A percentile compares a stretch with the other conserved stretches of the same genome.
Conservation (phyloP, 2,113 vertebrate species). For the Antechinus stuartii region DNA sequence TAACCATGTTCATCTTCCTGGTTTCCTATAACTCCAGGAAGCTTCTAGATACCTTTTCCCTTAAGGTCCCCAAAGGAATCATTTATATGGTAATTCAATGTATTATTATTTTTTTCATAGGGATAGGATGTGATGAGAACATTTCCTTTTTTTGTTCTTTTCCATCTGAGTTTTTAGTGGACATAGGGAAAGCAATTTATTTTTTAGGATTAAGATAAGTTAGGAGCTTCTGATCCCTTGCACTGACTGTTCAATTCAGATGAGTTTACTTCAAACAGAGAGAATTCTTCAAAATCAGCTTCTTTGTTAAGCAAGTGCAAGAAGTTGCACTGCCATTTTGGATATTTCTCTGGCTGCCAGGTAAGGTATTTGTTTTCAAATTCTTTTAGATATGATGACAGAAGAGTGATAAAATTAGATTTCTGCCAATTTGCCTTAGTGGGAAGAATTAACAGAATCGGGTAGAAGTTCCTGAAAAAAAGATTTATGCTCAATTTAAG, state of each 20-base stretch:
- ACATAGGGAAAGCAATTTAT: not conserved
- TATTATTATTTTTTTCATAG: not conserved
- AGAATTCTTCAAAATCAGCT: not conserved
- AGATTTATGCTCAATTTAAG: not conserved
- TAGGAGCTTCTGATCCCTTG: not conserved
- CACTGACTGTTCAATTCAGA: not conserved
- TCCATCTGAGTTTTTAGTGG: not conserved
- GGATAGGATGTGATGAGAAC: not conserved
- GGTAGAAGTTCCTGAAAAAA: not conserved
- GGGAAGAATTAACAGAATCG: not conserved
- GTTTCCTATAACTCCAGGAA: not conserved
- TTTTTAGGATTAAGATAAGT: not conserved
- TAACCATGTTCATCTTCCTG: not conserved
- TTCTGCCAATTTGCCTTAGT: not conserved
- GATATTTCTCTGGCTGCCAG: not conserved
- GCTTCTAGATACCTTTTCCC: not conserved
- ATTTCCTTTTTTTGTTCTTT: constrained; percentile 9
- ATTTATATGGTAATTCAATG: constrained; percentile 1
- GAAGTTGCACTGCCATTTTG: not conserved
- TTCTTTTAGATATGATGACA: not conserved
- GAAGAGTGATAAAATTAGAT: not conserved
- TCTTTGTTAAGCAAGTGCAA: not conserved
- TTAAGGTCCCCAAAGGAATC: not conserved
- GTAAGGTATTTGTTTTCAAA: not conserved
- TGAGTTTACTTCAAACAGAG: not conserved